Base-by-base conservation (phyloP, 2,113 vertebrate genomes). In the Guaruba guarouba region DNA sequence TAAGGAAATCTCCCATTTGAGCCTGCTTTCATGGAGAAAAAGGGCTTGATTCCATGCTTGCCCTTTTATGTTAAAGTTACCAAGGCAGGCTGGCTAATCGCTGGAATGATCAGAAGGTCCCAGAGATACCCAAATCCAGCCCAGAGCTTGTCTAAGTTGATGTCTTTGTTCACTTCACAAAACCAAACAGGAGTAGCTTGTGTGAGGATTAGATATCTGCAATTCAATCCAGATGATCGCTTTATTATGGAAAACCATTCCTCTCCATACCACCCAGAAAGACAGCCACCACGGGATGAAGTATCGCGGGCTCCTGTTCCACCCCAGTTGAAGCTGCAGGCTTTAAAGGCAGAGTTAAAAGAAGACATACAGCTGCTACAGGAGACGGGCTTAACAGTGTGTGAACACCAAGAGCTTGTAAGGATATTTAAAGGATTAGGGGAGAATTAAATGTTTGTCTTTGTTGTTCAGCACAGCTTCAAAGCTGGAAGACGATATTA, bases 201-300 rank as follows among this genome's bases (percentile, higher is more conserved):
- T 93, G 82, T 90, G 86, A 88, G 96, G 96, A 97, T 97, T 97
- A 96, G 86, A 80, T 95, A 95, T 96, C 96, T 97, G 93, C 92
- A 97, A 96, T 96, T 96, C 94, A 95, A 95, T 92, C 90, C 94
- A 96, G 86, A 98, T 79, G 82, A 96, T 64, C 12, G n/a, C 90
- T 96, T 97, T 93, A 90, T 97, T 95, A 97, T 93, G 91, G 89
- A 95, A 97, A 97, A 82, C 48, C 52, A 92, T 91, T 70, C 90
- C 71, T 57, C 62, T 90, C n/a, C 18, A 17, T 92, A 66, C 95
- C 95, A 95, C 93, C 95, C 90, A 97, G 89, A 96, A 96, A 94
- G 82, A 66, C 49, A 85, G 73, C 33, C 82, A 79, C 49, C 48
- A 11, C 0, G 6, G 61, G 77, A 54, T 25, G 82, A 93, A 17